Conservation (phyloP, 2,113 vertebrate genomes). For the Cnemophilus loriae region DNA sequence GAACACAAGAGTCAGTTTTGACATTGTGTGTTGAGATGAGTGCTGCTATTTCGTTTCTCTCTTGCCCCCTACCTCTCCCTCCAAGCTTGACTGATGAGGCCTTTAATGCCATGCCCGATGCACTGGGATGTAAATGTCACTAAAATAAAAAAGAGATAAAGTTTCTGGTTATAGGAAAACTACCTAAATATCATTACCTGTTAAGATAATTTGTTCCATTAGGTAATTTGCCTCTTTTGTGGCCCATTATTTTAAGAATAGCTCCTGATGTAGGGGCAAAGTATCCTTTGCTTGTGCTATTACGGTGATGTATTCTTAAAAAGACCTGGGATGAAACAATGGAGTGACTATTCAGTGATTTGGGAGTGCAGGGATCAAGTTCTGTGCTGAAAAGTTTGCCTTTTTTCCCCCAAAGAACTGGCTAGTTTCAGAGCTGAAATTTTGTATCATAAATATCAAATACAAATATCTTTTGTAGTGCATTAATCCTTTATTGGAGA, state of each 20-base stretch:
- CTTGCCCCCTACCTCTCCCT: background rate
- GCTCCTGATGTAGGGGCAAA: background rate
- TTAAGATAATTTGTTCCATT: background rate
- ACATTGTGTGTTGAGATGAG: background rate
- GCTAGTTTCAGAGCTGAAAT: background rate
- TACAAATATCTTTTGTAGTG: no score
- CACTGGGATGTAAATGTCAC: background rate
- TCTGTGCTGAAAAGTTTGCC: background rate
- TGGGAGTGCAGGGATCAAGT: background rate
- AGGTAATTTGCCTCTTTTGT: background rate
- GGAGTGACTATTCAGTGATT: background rate
- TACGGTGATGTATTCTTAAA: background rate
- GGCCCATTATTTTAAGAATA: background rate
- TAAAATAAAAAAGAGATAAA: background rate
- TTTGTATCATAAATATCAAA: no score
- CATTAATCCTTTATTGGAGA: background rate
- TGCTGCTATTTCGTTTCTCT: background rate
- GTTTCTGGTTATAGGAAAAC: background rate
- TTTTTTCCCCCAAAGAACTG: background rate
- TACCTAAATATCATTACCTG: background rate
- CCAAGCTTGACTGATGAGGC: background rate
- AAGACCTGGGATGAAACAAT: background rate
- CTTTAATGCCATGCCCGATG: background rate
- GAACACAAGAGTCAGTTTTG: background rate
- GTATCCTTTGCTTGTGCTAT: background rate